Evolutionary conservation across 2,113 vertebrate species (phyloP).

Genomic region (Rynchops niger): DNA sequence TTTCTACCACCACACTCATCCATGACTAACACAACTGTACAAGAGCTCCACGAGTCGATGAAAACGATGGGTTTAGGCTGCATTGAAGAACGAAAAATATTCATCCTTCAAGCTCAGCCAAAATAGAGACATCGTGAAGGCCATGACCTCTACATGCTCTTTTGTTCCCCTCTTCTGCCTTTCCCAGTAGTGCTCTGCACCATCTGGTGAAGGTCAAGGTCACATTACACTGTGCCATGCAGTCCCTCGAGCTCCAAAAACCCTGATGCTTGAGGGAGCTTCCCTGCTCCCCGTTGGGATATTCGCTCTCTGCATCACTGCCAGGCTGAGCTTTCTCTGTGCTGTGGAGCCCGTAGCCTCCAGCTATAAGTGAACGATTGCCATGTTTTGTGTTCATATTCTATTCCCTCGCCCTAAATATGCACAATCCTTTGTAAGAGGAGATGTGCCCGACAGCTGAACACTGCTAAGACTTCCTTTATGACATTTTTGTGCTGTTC

Average conservation of each 20-base stretch:
- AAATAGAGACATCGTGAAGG: neutral
- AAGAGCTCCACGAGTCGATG: neutral
- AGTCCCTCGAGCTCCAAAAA: neutral
- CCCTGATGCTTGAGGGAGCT: neutral
- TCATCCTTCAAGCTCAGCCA: neutral
- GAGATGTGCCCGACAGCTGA: neutral
- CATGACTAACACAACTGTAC: neutral
- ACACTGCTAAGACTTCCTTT: neutral
- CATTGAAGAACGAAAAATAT: neutral
- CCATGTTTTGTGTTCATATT: neutral
- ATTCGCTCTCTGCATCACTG: neutral
- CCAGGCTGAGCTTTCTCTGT: neutral
- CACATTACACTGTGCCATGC: rapidly evolving
- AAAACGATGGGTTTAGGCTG: neutral
- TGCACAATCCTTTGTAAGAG: neutral
- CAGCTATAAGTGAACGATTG: neutral
- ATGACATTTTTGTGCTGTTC: neutral
- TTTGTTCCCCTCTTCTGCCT: neutral
- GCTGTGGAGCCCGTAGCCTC: neutral
- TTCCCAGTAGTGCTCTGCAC: neutral
- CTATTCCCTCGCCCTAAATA: neutral
- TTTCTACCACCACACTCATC: neutral
- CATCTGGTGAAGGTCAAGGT: neutral
- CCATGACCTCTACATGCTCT: neutral
- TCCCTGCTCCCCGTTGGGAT: neutral